Conservation (phyloP, 2,113 vertebrate genomes). For the Hucho hucho region DNA sequence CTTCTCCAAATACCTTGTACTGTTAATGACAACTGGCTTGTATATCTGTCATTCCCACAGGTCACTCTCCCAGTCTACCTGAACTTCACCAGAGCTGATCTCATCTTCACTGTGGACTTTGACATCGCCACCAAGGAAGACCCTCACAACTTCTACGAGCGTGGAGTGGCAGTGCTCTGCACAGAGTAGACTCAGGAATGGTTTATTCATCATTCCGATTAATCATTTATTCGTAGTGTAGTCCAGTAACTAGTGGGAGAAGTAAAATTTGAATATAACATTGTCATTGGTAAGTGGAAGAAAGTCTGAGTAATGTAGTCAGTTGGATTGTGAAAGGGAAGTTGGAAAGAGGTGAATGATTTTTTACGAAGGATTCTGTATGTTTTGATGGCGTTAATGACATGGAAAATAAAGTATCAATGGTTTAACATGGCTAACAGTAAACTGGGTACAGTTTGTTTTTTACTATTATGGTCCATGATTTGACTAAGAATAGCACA, state of each 20-base stretch:
- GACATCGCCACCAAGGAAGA: slow-evolving; percentile 97
- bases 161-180: slow-evolving; percentile 92
- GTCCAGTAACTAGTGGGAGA: not conserved
- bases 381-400: slow-evolving; percentile 59
- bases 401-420: slow-evolving; percentile 36
- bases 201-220: not conserved
- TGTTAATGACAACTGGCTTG: not conserved
- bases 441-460: too few species aligned
- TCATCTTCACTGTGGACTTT: slow-evolving; percentile 97
- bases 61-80: slow-evolving; percentile 96
- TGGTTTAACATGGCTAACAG: not conserved
- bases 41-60: slow-evolving; percentile 57
- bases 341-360: slow-evolving; percentile 32
- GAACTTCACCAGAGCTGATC: slow-evolving; percentile 95
- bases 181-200: slow-evolving; percentile 77
- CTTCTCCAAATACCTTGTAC: too few species aligned
- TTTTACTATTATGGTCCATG: too few species aligned
- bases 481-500: too few species aligned
- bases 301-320: slow-evolving; percentile 58
- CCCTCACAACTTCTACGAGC: slow-evolving; percentile 95
- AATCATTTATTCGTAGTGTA: slow-evolving; percentile 26
- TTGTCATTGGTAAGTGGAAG: slow-evolving; percentile 36
- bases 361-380: slow-evolving; percentile 39
- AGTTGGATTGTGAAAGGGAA: slow-evolving; percentile 32
- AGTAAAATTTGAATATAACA: slow-evolving; percentile 20